A percentile compares a stretch with the other conserved stretches of the same genome.
These are phyloP conservation scores for Hyperoplus immaculatus DNA, from an alignment of 2,797 vertebrate species.

Conservation along the genomic window DNA sequence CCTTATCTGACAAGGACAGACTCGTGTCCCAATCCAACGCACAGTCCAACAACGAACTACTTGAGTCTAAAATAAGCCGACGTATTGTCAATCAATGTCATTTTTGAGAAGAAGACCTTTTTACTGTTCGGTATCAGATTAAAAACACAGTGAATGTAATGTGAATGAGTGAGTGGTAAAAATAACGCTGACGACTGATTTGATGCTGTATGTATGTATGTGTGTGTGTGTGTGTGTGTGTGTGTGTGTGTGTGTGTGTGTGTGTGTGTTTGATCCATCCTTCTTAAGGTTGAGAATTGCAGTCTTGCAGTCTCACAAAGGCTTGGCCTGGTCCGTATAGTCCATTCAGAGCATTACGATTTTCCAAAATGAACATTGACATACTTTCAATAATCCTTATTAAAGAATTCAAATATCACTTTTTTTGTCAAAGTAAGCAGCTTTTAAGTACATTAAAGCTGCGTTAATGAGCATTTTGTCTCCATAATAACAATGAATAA, in stretches of 20 bases:
- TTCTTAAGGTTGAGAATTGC: constrained; percentile 2
- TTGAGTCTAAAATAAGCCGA: constrained; percentile 53
- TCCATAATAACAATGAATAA: background rate
- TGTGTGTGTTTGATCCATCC: constrained; percentile 3
- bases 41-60: constrained; percentile 41
- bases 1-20: constrained; percentile 14
- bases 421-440: background rate
- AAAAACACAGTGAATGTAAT: constrained; percentile 52
- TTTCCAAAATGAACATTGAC: background rate
- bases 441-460: background rate
- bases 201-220: constrained; percentile 4
- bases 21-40: background rate
- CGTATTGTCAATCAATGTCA: constrained; percentile 40
- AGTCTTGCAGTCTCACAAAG: background rate
- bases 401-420: background rate
- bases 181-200: constrained; percentile 14
- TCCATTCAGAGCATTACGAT: background rate
- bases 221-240: background rate
- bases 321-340: constrained; percentile 9
- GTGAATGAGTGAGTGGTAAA: constrained; percentile 36
- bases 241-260: constrained; percentile 1
- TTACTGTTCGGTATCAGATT: constrained; percentile 42
- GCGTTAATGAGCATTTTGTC: background rate
- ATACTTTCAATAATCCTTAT: background rate
- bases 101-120: constrained; percentile 49